These are phyloP conservation scores for Triplophysa yarkandensis DNA, from an alignment of 2,797 vertebrate species.

Conservation along the genomic window DNA sequence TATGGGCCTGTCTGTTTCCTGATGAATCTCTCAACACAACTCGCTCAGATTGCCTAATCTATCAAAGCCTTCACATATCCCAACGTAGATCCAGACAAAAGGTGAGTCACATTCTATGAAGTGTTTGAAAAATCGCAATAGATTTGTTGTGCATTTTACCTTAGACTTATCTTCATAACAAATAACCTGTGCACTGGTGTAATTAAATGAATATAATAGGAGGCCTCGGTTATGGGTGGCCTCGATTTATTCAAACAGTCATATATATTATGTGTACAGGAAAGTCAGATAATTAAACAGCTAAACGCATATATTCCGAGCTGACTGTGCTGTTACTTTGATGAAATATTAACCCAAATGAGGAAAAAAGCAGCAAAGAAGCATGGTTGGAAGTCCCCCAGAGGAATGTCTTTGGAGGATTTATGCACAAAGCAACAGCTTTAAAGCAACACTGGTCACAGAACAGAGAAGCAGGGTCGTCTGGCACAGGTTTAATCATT, in stretches of 20 bases:
- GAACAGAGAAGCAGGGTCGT: constrained; percentile 69
- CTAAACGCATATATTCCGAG: constrained; percentile 27
- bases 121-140: constrained; percentile 11
- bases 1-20: constrained; percentile 74
- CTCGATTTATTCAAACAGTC: constrained; percentile 11
- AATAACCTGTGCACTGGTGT: neutral
- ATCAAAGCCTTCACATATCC: constrained; percentile 76
- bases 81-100: constrained; percentile 69
- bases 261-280: constrained; percentile 15
- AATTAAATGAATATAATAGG: neutral
- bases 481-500: constrained; percentile 79
- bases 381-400: constrained; percentile 34
- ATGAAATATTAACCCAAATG: constrained; percentile 37
- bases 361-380: constrained; percentile 28
- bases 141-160: constrained; percentile 21
- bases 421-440: constrained; percentile 75
- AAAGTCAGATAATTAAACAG: constrained; percentile 34
- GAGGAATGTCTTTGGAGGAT: constrained; percentile 57
- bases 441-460: constrained; percentile 67
- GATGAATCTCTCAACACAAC: constrained; percentile 79
- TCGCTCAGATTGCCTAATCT: constrained; percentile 81
- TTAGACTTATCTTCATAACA: constrained; percentile 8
- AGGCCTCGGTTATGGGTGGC: too few species aligned
- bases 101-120: constrained; percentile 60
- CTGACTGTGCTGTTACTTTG: constrained; percentile 27